phyloP scores from a whole-genome alignment of 2,888 invertebrate species.

The Leucoma salicis region DNA sequence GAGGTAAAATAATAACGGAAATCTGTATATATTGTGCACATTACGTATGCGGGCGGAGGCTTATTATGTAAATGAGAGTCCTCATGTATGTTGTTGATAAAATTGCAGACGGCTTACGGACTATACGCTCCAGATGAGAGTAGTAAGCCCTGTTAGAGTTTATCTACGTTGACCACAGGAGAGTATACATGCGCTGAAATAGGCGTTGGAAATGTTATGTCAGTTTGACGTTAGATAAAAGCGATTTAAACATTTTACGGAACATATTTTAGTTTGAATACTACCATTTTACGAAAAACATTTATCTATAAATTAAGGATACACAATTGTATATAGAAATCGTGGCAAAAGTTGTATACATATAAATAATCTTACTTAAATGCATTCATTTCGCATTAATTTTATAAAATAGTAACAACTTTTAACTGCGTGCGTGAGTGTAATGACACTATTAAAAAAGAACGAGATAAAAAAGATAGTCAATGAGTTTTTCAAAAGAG shows the following conservation, averaged over 20 bases:
- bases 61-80: conserved; percentile 72
- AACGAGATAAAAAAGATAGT: no score
- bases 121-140: conserved; percentile 23
- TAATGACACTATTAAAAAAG: no score
- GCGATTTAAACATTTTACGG: conserved; percentile 10
- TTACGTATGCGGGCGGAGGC: conserved; percentile 52
- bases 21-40: conserved; percentile 57
- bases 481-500: no score
- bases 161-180: conserved; percentile 28
- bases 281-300: conserved; percentile 6
- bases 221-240: conserved; percentile 22
- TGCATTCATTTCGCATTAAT: no score
- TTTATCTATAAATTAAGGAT: no score
- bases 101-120: conserved; percentile 49
- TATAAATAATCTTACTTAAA: no score
- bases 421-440: no score
- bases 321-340: no score
- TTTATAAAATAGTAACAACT: no score
- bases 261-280: conserved; percentile 6
- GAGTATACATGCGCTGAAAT: no score
- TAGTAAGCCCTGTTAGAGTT: conserved; percentile 27
- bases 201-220: no score
- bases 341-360: no score
- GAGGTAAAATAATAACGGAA: conserved; percentile 69
- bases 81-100: conserved; percentile 66